These are phyloP conservation scores for Tetranychus cinnabarinus DNA, from an alignment of 1,140 invertebrate species.

Conservation along the genomic window DNA sequence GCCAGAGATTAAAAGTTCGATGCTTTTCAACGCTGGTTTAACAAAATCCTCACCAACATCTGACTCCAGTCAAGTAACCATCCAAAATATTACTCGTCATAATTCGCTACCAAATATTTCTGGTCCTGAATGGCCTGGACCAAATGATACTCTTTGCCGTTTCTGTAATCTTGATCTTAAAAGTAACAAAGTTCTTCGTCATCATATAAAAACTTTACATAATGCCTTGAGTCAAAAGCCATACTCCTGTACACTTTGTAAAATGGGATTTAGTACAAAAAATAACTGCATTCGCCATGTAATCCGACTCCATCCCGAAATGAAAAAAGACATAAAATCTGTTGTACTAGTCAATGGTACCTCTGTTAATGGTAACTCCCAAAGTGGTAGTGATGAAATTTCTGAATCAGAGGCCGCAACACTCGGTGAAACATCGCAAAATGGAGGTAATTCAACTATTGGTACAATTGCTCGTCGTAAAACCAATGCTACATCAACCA, in stretches of 20 bases:
- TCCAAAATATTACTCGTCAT: background rate
- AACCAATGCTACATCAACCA: too few species aligned
- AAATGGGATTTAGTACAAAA: slow-evolving; percentile 23
- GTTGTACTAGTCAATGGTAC: background rate
- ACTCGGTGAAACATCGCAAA: too few species aligned
- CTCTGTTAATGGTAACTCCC: background rate
- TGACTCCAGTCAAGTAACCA: background rate
- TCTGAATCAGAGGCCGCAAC: background rate
- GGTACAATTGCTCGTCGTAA: too few species aligned
- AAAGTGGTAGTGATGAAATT: background rate
- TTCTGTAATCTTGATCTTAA: slow-evolving; percentile 25
- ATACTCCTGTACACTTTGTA: slow-evolving; percentile 20
- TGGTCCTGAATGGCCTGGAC: slow-evolving; percentile 2
- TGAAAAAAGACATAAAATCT: slow-evolving; percentile 11
- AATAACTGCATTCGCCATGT: slow-evolving; percentile 24
- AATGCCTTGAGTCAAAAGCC: slow-evolving; percentile 22
- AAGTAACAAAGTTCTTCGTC: slow-evolving; percentile 22
- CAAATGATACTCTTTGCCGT: slow-evolving; percentile 23
- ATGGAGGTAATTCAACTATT: too few species aligned
- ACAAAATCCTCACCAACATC: background rate
- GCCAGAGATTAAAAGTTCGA: slow-evolving; percentile 14
- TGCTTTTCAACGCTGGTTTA: slow-evolving; percentile 15
- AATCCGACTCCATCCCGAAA: slow-evolving; percentile 21
- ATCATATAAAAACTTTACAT: slow-evolving; percentile 21
- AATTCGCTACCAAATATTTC: slow-evolving; percentile 5